Base-by-base conservation (phyloP, 2,888 invertebrate genomes). In the Rhorus exstirpatorius region DNA sequence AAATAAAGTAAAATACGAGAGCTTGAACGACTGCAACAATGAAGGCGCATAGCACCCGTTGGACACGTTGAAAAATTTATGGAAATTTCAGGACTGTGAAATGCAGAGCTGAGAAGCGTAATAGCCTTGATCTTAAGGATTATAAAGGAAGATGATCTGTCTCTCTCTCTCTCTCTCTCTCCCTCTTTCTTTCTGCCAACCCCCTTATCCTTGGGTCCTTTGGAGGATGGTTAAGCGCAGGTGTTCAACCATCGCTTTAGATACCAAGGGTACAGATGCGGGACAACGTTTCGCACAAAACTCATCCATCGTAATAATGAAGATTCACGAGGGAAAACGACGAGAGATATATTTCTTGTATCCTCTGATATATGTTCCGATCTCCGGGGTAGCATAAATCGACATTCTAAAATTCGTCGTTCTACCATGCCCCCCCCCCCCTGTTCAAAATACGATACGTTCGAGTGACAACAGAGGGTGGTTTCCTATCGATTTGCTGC, bases 401-500 rank as follows among this genome's bases (percentile, higher is more conserved):
- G 68, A 21, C n/a, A 68, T 53, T 53, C 38, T 10, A 8, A 53
- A 21, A 38, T 21, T 68, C 14, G 19, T 21, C 35, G 21, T 3
- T 53, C 17, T 14, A 19, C 7, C 31, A 12, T 31, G 8, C n/a
- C n/a, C n/a, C n/a, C n/a, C n/a, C n/a, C n/a, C n/a, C 26, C 17
- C 21, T 38, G 41, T 10, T 53, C 14, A 51, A 8, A 17, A 26
- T 10, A 63, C 1, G n/a, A 14, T 1, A 24, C 21, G 14, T 24
- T 8, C 8, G 35, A 14, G 26, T 12, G 31, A 53, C 51, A 53
- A 14, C 53, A 53, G 38, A 24, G 68, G 83, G 46, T 61, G 78
- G 51, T 65, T 61, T 71, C 83, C 81, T 91, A 92, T 92, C 91
- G 92, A 92, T 92, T 90, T 88, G 87, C 88, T 88, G 88, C 88